A percentile compares a stretch with the other conserved stretches of the same genome.
These are phyloP conservation scores for Hirtodrosophila trivittata DNA, from an alignment of 2,888 invertebrate genomes.

Conservation along the genomic window DNA sequence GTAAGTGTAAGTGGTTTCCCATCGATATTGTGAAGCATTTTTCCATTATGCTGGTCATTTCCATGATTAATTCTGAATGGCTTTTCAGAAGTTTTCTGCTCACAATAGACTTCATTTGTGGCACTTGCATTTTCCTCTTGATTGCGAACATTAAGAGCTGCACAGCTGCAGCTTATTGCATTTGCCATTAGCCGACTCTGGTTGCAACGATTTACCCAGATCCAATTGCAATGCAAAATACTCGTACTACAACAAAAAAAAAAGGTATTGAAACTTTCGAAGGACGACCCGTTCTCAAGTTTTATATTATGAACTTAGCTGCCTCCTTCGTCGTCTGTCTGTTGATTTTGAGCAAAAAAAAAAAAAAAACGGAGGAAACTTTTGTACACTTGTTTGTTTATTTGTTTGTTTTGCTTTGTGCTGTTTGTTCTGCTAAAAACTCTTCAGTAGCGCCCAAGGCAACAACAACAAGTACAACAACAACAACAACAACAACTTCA, in stretches of 20 bases:
- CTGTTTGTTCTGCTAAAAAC: slow-evolving; percentile 66
- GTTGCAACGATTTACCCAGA: slow-evolving; percentile 5
- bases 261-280: slow-evolving; percentile 58
- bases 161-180: slow-evolving; percentile 26
- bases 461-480: slow-evolving; percentile 19
- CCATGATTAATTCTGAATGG: slow-evolving; percentile 5
- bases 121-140: slow-evolving; percentile 9
- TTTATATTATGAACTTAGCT: slow-evolving; percentile 45
- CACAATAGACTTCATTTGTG: slow-evolving; percentile 6
- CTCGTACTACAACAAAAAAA: slow-evolving; percentile 2
- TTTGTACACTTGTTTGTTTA: slow-evolving; percentile 64
- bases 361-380: slow-evolving; percentile 38
- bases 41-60: background rate
- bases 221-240: slow-evolving; percentile 15
- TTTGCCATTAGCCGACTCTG: slow-evolving; percentile 31
- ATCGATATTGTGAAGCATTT: background rate
- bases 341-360: slow-evolving; percentile 53
- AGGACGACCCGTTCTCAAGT: slow-evolving; percentile 58
- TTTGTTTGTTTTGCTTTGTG: slow-evolving; percentile 63
- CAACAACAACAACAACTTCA: slow-evolving; percentile 23
- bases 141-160: slow-evolving; percentile 25
- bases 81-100: background rate
- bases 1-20: too few relatives aligned
- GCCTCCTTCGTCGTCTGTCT: slow-evolving; percentile 35
- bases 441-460: slow-evolving; percentile 65